Conservation (phyloP, 2,113 vertebrate species). For the Trogon surrucura region DNA sequence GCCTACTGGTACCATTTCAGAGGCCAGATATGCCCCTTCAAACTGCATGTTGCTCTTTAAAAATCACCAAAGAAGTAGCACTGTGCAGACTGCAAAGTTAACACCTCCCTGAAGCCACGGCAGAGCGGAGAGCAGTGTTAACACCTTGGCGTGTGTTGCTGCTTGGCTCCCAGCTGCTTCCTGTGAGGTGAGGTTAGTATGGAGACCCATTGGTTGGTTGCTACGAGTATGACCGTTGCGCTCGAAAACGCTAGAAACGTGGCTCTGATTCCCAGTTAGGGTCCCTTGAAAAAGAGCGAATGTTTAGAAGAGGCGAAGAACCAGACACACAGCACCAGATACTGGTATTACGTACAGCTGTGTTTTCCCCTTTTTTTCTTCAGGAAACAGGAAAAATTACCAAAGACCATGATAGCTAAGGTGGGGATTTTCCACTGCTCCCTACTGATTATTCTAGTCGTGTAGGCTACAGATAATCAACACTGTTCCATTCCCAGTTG, state of each 20-base stretch:
- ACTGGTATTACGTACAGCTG: rapidly evolving
- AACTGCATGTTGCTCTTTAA: neutral
- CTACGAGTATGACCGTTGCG: neutral
- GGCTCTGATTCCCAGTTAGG: neutral
- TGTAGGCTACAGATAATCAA: neutral
- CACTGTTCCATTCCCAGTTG: neutral
- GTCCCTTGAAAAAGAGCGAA: neutral
- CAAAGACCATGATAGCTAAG: neutral
- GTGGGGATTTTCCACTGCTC: neutral
- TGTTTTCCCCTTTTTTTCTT: neutral
- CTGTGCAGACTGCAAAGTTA: neutral
- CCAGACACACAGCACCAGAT: neutral
- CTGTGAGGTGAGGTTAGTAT: neutral
- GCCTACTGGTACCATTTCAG: neutral
- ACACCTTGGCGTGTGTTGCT: neutral
- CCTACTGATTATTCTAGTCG: neutral
- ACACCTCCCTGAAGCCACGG: neutral
- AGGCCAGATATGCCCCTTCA: neutral
- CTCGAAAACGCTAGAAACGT: neutral
- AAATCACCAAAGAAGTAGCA: neutral
- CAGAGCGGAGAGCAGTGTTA: rapidly evolving
- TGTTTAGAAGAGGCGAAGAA: neutral
- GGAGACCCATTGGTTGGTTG: neutral
- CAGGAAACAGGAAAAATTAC: neutral
- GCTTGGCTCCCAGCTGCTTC: neutral